These are phyloP conservation scores for Trichonephila inaurata DNA, from an alignment of 1,140 invertebrate species.

Conservation along the genomic window DNA sequence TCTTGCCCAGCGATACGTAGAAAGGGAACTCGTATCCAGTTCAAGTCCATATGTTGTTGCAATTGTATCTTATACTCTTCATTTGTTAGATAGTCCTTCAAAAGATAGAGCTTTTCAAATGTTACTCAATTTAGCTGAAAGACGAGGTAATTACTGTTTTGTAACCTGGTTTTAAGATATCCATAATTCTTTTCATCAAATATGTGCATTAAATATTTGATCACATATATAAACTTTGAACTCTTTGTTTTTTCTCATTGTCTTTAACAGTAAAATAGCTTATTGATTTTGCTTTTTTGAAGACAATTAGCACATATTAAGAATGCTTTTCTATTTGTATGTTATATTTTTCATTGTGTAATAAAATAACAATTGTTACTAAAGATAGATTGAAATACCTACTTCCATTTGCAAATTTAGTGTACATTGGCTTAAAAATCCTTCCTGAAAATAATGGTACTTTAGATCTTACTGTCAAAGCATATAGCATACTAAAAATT, in stretches of 20 bases:
- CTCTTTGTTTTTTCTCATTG: neutral
- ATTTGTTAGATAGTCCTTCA: constrained; percentile 87
- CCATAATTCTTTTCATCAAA: neutral
- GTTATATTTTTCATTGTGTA: no score
- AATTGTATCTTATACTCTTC: constrained; percentile 88
- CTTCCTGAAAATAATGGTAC: no score
- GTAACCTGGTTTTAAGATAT: neutral
- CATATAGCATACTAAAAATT: no score
- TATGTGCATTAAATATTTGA: neutral
- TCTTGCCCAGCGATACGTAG: constrained; percentile 88
- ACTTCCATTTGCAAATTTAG: no score
- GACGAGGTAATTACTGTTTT: constrained; percentile 79
- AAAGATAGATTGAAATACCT: no score
- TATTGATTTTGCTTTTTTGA: no score
- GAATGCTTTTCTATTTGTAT: no score
- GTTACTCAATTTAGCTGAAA: constrained; percentile 85
- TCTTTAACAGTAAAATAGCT: neutral
- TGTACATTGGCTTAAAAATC: no score
- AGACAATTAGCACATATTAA: no score
- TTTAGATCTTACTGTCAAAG: no score
- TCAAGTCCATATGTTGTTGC: constrained; percentile 90
- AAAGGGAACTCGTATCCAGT: constrained; percentile 85
- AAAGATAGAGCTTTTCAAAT: constrained; percentile 86
- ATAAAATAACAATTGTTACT: no score
- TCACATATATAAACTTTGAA: no score